Percentiles rank a stretch among this genome's conserved stretches.
Conservation (phyloP, 2,888 invertebrate species). For the Troides helena region DNA sequence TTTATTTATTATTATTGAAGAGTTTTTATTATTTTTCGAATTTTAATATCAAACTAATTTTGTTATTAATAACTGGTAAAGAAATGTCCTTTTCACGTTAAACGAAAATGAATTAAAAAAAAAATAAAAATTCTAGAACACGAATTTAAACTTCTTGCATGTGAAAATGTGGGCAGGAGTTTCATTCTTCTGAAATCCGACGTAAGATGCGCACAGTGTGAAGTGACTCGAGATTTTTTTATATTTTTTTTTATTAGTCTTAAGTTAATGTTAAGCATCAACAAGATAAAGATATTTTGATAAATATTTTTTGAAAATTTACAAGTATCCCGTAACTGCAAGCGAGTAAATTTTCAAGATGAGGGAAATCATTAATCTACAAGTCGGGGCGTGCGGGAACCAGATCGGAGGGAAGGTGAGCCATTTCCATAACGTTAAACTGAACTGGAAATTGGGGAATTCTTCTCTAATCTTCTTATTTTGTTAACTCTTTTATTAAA, state of each 20-base stretch:
- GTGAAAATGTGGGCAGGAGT: not conserved
- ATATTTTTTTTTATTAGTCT: conserved; percentile 59
- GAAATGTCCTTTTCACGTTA: too few relatives aligned
- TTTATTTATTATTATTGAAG: too few relatives aligned
- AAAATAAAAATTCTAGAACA: conserved; percentile 31
- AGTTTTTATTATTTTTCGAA: too few relatives aligned
- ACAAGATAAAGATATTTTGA: conserved; percentile 49
- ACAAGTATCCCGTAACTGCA: conserved; percentile 50
- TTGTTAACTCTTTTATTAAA: too few relatives aligned
- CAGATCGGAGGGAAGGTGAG: conserved; percentile 79
- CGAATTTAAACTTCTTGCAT: conserved; percentile 28
- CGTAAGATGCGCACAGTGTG: conserved; percentile 65
- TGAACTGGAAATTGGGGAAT: too few relatives aligned
- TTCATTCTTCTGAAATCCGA: conserved; percentile 55
- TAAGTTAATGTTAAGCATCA: conserved; percentile 74
- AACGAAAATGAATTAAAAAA: not conserved
- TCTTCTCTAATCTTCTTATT: too few relatives aligned
- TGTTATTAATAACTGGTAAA: too few relatives aligned
- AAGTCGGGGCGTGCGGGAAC: conserved; percentile 87
- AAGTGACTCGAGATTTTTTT: conserved; percentile 48
- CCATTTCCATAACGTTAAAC: too few relatives aligned
- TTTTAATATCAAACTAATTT: too few relatives aligned
- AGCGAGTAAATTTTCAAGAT: conserved; percentile 74
- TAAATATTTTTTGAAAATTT: conserved; percentile 58
- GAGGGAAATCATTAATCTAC: conserved; percentile 89